Conservation (phyloP, 2,113 vertebrate genomes). For the Geothlypis trichas region DNA sequence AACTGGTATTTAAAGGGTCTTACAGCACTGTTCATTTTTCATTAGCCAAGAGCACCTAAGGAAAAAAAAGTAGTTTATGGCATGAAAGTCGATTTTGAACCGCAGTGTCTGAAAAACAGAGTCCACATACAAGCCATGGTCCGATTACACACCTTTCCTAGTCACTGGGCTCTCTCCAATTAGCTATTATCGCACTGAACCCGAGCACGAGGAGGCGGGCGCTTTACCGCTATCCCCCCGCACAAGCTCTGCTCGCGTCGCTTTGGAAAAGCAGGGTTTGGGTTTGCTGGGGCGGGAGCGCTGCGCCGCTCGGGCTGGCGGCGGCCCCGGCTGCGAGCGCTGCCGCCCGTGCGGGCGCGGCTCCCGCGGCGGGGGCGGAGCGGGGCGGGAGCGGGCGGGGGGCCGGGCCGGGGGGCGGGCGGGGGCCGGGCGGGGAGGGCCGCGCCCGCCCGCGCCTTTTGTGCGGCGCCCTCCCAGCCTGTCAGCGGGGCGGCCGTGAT, state of each 20-base stretch:
- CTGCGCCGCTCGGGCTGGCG: neutral
- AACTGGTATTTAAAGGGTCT: neutral
- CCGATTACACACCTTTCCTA: neutral
- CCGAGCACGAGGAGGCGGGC: fast-evolving
- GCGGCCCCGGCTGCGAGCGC: neutral
- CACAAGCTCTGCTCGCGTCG: fast-evolving
- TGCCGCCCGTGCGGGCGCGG: neutral
- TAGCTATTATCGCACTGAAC: fast-evolving
- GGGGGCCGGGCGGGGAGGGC: neutral
- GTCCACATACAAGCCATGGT: neutral
- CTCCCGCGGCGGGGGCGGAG: neutral
- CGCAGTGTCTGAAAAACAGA: neutral
- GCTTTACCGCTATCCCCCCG: neutral
- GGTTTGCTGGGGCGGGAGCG: neutral
- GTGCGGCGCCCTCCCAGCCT: neutral
- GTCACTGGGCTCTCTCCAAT: neutral
- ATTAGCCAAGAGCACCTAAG: neutral
- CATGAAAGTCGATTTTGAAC: neutral
- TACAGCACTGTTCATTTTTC: neutral
- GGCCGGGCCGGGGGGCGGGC: too few species aligned
- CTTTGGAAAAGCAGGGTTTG: neutral
- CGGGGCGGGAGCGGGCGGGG: neutral
- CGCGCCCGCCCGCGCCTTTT: neutral
- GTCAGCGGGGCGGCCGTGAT: neutral
- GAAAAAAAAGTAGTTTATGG: neutral